Percentiles rank a stretch among this genome's conserved stretches.
These are phyloP conservation scores for Nemurella pictetii DNA, from an alignment of 2,888 invertebrate genomes.

Conservation along the genomic window DNA sequence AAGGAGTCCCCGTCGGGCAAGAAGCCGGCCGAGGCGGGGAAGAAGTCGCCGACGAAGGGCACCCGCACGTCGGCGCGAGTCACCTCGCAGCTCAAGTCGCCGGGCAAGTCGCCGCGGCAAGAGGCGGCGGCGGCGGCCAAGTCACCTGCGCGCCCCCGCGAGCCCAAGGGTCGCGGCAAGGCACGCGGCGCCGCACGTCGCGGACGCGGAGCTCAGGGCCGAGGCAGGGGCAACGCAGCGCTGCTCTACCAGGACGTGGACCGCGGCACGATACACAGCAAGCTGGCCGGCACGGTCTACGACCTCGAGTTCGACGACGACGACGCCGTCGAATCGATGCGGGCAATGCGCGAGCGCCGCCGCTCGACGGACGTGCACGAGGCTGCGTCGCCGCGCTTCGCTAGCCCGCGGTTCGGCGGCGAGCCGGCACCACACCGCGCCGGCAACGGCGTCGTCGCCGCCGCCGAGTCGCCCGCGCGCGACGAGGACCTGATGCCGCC, in stretches of 20 bases:
- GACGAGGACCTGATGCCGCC: conserved; percentile 30
- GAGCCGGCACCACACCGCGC: conserved; percentile 52
- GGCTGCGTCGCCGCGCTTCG: conserved; percentile 61
- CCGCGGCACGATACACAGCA: conserved; percentile 69
- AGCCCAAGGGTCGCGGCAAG: conserved; percentile 37
- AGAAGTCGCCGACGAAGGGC: conserved; percentile 43
- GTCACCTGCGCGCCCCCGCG: conserved; percentile 45
- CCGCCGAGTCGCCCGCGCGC: conserved; percentile 13
- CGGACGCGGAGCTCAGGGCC: conserved; percentile 57
- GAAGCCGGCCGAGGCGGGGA: conserved; percentile 35
- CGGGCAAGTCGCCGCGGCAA: conserved; percentile 65
- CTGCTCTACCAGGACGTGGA: conserved; percentile 46
- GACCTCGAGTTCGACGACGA: conserved; percentile 83
- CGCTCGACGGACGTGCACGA: conserved; percentile 76
- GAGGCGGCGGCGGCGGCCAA: conserved; percentile 44
- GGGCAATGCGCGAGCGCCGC: conserved; percentile 76
- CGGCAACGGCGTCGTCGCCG: conserved; percentile 49
- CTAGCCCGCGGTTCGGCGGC: conserved; percentile 58
- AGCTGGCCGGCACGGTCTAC: conserved; percentile 83
- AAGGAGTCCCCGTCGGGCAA: conserved; percentile 34
- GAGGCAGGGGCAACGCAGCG: conserved; percentile 45
- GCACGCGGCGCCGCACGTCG: conserved; percentile 55
- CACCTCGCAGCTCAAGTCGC: conserved; percentile 62
- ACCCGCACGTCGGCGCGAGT: conserved; percentile 63
- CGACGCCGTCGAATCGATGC: conserved; percentile 60